phyloP scores from a whole-genome alignment of 2,888 invertebrate genomes.

The Phymatocera aterrima region DNA sequence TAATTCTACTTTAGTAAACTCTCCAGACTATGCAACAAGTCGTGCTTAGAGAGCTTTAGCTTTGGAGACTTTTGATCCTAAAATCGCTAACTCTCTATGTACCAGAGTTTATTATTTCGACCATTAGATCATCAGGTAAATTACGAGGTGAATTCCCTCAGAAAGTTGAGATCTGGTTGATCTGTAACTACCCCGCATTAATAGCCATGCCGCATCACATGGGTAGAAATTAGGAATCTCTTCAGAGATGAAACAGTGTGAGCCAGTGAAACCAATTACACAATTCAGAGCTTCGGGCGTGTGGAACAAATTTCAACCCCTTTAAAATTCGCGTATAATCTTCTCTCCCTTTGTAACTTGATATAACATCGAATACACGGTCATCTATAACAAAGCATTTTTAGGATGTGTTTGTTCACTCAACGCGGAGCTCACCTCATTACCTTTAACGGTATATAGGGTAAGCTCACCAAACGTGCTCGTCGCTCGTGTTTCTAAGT shows the following conservation, averaged over 20 bases:
- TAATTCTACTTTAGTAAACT: background rate
- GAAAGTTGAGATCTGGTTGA: background rate
- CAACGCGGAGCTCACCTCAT: conserved; percentile 10
- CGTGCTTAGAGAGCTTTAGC: background rate
- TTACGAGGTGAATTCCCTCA: background rate
- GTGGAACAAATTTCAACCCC: background rate
- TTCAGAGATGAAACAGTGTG: conserved; percentile 1
- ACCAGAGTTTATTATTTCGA: background rate
- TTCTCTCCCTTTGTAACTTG: conserved; percentile 20
- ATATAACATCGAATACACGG: conserved; percentile 6
- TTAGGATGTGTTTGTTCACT: conserved; percentile 7
- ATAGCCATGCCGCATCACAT: conserved; percentile 2
- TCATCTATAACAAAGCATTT: conserved; percentile 15
- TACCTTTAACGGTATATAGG: background rate
- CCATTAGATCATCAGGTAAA: background rate
- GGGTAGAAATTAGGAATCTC: conserved; percentile 15
- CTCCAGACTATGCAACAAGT: conserved; percentile 5
- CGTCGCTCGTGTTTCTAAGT: background rate
- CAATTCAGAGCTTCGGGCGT: background rate
- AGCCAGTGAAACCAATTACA: conserved; percentile 7
- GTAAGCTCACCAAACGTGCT: background rate
- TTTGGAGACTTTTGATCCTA: background rate
- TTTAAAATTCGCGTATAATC: conserved; percentile 5
- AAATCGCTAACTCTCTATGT: background rate
- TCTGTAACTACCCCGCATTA: conserved; percentile 21